phyloP scores from a whole-genome alignment of 2,888 invertebrate genomes.

The Formica aserva region DNA sequence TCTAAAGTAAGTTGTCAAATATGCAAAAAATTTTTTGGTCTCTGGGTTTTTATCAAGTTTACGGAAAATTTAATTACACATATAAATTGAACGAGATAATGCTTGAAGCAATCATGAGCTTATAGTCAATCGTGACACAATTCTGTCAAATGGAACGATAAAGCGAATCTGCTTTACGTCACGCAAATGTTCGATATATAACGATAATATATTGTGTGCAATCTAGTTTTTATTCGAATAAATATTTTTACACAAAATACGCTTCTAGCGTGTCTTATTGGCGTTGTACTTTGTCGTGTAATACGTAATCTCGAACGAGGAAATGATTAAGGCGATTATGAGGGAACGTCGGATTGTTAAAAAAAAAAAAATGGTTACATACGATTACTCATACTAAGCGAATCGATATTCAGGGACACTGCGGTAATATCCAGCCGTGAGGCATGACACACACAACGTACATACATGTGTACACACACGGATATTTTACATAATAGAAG shows the following conservation, averaged over 20 bases:
- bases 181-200: not conserved
- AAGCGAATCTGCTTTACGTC: not conserved
- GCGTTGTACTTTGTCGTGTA: not conserved
- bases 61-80: not conserved
- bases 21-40: not conserved
- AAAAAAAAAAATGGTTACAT: not conserved
- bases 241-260: not conserved
- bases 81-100: not conserved
- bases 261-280: not conserved
- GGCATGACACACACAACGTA: not conserved
- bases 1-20: not conserved
- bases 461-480: not conserved
- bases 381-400: conserved; percentile 8
- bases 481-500: not conserved
- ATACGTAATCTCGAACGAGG: conserved; percentile 1
- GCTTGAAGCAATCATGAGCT: not conserved
- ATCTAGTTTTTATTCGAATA: not conserved
- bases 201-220: not conserved
- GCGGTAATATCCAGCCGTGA: conserved; percentile 34
- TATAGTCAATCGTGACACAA: not conserved
- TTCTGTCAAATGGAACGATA: not conserved
- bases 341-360: not conserved
- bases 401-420: conserved; percentile 43
- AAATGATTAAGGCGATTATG: conserved; percentile 13
- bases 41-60: not conserved